These are phyloP conservation scores for Pagrus major DNA, from an alignment of 2,113 vertebrate species.

Conservation along the genomic window DNA sequence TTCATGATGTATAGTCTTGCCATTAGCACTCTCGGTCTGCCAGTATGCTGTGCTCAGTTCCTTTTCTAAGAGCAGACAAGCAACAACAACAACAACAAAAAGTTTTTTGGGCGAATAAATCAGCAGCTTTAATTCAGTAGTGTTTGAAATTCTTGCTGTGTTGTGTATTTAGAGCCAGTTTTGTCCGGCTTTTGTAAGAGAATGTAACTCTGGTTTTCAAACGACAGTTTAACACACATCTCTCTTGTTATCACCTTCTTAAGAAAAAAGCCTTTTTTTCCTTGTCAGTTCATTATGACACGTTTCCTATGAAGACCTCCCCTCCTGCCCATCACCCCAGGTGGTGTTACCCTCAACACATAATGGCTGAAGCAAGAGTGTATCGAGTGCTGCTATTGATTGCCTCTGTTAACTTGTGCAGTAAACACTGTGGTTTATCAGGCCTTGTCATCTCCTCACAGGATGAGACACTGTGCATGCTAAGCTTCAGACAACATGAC, in stretches of 20 bases:
- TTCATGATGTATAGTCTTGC: background rate
- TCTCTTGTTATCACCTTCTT: background rate
- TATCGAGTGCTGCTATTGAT: conserved; percentile 69
- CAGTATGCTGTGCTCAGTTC: background rate
- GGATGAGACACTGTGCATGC: conserved; percentile 43
- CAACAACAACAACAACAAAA: background rate
- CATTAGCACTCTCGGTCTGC: background rate
- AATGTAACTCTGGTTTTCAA: background rate
- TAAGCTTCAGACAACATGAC: conserved; percentile 46
- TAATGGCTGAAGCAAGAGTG: background rate
- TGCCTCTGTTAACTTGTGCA: conserved; percentile 59
- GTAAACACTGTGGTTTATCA: conserved; percentile 69
- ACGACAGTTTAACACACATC: background rate
- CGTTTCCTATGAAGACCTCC: background rate
- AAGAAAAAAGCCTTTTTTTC: background rate
- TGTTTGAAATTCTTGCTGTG: background rate
- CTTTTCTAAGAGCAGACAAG: background rate
- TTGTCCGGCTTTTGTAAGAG: background rate
- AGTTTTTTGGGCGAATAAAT: background rate
- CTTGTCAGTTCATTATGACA: background rate
- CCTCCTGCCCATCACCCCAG: background rate
- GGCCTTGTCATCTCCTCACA: conserved; percentile 49
- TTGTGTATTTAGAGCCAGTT: background rate
- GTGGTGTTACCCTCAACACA: conserved; percentile 4
- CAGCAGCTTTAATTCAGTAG: background rate